These are phyloP conservation scores for Ochlodes sylvanus DNA, from an alignment of 2,888 invertebrate species.

Conservation along the genomic window DNA sequence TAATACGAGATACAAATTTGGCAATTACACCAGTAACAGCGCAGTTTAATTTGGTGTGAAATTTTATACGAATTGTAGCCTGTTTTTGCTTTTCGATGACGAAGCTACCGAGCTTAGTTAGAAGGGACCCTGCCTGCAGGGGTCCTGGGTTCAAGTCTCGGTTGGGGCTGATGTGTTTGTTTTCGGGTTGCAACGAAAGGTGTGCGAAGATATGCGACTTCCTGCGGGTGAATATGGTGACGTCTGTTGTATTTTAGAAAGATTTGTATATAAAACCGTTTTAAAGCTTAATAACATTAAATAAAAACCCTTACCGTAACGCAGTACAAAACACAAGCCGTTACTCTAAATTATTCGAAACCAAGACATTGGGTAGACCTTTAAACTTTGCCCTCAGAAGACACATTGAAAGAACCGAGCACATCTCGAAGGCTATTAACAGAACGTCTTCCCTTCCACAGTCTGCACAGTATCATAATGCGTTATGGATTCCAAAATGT, in stretches of 20 bases:
- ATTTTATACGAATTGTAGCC: conserved; percentile 10
- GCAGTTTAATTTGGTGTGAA: background rate
- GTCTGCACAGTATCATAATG: conserved; percentile 49
- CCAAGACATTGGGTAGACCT: conserved; percentile 8
- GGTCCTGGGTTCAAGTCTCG: too few species aligned
- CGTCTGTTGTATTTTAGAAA: too few species aligned
- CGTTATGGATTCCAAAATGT: conserved; percentile 69
- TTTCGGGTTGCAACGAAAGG: too few species aligned
- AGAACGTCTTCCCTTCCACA: conserved; percentile 38
- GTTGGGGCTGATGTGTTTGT: background rate
- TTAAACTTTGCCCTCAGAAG: conserved; percentile 29
- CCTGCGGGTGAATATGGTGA: too few species aligned
- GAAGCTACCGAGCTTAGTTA: too few species aligned
- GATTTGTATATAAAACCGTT: too few species aligned
- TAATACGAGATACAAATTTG: background rate
- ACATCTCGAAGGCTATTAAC: conserved; percentile 40
- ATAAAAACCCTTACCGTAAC: background rate
- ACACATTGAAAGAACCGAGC: conserved; percentile 35
- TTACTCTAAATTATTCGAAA: conserved; percentile 30
- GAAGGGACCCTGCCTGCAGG: too few species aligned
- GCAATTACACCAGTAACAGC: background rate
- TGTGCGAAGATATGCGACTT: too few species aligned
- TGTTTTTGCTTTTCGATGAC: too few species aligned
- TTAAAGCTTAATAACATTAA: too few species aligned
- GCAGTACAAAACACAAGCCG: background rate